phyloP scores from a whole-genome alignment of 2,797 vertebrate species.

The Semotilus atromaculatus region DNA sequence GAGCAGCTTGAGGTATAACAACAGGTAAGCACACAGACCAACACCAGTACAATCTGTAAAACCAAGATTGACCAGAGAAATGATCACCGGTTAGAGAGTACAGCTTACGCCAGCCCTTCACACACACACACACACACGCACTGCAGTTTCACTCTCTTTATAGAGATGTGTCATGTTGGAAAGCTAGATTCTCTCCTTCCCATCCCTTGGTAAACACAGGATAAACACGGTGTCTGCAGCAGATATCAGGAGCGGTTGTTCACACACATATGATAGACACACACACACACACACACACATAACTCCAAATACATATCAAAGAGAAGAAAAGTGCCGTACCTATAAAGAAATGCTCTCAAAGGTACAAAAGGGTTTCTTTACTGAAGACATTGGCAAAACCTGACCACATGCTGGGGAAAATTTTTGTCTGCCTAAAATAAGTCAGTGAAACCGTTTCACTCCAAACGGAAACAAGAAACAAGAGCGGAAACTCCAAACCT shows the following conservation, averaged over 20 bases:
- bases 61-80: slow-evolving; percentile 15
- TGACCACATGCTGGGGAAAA: slow-evolving; percentile 8
- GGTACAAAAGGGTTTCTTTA: slow-evolving; percentile 30
- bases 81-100: slow-evolving; percentile 34
- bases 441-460: slow-evolving; percentile 21
- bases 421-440: slow-evolving; percentile 4
- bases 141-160: neutral
- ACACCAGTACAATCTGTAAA: slow-evolving; percentile 58
- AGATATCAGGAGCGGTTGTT: slow-evolving; percentile 23
- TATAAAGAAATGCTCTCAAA: slow-evolving; percentile 44
- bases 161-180: neutral
- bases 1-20: slow-evolving; percentile 70
- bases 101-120: slow-evolving; percentile 40
- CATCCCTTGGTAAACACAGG: slow-evolving; percentile 17
- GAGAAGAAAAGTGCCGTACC: slow-evolving; percentile 41
- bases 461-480: slow-evolving; percentile 7
- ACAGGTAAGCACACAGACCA: slow-evolving; percentile 68
- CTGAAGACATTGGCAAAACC: slow-evolving; percentile 23
- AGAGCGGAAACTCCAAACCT: slow-evolving; percentile 37
- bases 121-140: neutral
- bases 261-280: slow-evolving; percentile 11
- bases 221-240: slow-evolving; percentile 40
- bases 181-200: slow-evolving; percentile 2
- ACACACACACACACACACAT: slow-evolving; percentile 37
- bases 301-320: slow-evolving; percentile 51